Evolutionary conservation across 2,797 vertebrate genomes (phyloP).

Genomic region (Mormyrops boulengeri): DNA sequence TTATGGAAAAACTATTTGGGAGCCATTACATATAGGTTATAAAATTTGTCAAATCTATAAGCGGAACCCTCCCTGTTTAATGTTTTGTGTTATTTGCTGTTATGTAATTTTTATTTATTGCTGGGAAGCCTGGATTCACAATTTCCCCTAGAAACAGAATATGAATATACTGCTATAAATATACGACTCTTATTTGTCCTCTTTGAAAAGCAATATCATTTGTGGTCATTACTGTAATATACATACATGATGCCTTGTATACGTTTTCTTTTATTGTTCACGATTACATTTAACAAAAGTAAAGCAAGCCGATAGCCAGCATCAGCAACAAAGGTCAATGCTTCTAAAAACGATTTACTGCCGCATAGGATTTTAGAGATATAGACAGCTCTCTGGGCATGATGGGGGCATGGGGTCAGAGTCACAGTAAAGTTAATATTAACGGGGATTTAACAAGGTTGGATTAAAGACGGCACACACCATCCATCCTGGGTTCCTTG

Average conservation of each 20-base stretch:
- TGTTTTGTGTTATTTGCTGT: neutral
- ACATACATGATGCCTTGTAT: no score
- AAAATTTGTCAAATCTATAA: neutral
- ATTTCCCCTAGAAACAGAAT: neutral
- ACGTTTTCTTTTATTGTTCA: neutral
- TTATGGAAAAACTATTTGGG: neutral
- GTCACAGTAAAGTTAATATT: neutral
- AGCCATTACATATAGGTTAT: neutral
- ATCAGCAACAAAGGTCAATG: neutral
- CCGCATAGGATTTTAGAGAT: neutral
- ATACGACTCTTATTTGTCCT: neutral
- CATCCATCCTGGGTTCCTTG: no score
- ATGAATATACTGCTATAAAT: neutral
- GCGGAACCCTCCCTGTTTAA: neutral
- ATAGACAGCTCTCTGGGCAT: neutral
- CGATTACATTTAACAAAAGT: neutral
- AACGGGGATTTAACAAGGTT: neutral
- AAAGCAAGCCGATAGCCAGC: neutral
- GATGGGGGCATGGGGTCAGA: neutral
- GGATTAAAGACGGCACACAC: neutral
- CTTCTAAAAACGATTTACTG: neutral
- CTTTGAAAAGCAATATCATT: neutral
- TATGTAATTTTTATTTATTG: neutral
- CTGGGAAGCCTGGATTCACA: neutral
- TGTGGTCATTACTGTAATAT: neutral